Percentiles rank a stretch among this genome's conserved stretches.
These are phyloP conservation scores for Bombyx mori DNA, from an alignment of 1,140 invertebrate genomes.

Conservation along the genomic window DNA sequence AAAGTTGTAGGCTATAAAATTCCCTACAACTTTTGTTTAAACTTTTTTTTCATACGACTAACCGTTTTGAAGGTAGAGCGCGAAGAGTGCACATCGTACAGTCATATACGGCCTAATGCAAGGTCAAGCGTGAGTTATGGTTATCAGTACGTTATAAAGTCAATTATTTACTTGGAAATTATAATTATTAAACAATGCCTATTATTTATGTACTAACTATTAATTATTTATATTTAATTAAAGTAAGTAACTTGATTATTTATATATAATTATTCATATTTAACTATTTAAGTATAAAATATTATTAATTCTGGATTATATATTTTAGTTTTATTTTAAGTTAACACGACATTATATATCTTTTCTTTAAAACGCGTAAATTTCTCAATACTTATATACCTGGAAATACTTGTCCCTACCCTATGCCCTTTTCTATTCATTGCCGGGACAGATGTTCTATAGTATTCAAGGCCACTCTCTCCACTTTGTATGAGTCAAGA, in stretches of 20 bases:
- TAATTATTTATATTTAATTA: constrained; percentile 26
- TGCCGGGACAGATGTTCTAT: constrained; percentile 26
- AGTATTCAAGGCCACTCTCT: constrained; percentile 27
- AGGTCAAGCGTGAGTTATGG: no score
- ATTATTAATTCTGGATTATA: constrained; percentile 26
- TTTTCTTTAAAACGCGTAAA: constrained; percentile 8
- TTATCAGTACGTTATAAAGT: constrained; percentile 13
- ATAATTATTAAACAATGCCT: constrained; percentile 10
- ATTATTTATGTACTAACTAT: constrained; percentile 17
- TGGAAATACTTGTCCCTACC: constrained; percentile 29
- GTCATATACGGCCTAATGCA: no score
- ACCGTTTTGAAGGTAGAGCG: no score
- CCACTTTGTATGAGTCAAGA: constrained; percentile 20
- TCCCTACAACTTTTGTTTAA: no score
- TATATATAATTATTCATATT: constrained; percentile 3
- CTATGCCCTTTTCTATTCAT: constrained; percentile 28
- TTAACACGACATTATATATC: constrained; percentile 6
- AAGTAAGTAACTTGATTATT: constrained; percentile 2
- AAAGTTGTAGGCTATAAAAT: no score
- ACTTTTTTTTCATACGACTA: no score
- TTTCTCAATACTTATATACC: constrained; percentile 26
- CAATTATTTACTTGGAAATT: constrained; percentile 14
- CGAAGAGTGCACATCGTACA: no score
- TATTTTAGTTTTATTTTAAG: constrained; percentile 26
- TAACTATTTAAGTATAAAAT: constrained; percentile 12